phyloP scores from a whole-genome alignment of 2,888 invertebrate genomes.

The Dioctria rufipes region DNA sequence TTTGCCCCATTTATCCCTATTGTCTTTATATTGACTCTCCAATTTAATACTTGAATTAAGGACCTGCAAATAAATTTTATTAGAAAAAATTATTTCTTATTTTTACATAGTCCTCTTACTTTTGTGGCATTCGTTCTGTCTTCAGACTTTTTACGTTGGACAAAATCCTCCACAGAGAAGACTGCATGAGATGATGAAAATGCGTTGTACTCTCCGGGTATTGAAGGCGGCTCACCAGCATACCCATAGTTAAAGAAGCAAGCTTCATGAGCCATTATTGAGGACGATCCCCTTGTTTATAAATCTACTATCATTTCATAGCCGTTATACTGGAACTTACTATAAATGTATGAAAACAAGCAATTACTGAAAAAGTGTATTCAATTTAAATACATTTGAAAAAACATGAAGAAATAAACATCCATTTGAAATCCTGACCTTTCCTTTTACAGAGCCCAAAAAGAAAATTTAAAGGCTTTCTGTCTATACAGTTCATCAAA shows the following conservation, averaged over 20 bases:
- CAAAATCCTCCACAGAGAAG: slow-evolving; percentile 17
- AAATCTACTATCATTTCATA: too few species aligned
- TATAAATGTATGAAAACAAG: too few species aligned
- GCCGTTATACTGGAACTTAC: too few species aligned
- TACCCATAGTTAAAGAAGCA: slow-evolving; percentile 35
- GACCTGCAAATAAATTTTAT: background rate
- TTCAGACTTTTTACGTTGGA: background rate
- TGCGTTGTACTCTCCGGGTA: slow-evolving; percentile 28
- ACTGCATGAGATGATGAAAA: background rate
- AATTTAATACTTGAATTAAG: background rate
- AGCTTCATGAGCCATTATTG: slow-evolving; percentile 21
- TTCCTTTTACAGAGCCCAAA: too few species aligned
- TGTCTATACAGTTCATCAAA: too few species aligned
- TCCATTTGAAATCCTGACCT: too few species aligned
- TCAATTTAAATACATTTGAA: too few species aligned
- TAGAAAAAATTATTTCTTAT: background rate
- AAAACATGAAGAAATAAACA: too few species aligned
- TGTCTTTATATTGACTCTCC: slow-evolving; percentile 53
- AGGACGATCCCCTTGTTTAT: too few species aligned
- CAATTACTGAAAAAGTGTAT: too few species aligned
- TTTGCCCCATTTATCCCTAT: slow-evolving; percentile 74
- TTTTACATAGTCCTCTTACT: background rate
- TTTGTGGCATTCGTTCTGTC: background rate
- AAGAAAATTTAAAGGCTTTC: too few species aligned
- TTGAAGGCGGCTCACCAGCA: slow-evolving; percentile 14